Evolutionary conservation across 2,113 vertebrate species (phyloP), one percentile per base, ranked within the genome.

Genomic region (Pyrgilauda ruficollis): DNA sequence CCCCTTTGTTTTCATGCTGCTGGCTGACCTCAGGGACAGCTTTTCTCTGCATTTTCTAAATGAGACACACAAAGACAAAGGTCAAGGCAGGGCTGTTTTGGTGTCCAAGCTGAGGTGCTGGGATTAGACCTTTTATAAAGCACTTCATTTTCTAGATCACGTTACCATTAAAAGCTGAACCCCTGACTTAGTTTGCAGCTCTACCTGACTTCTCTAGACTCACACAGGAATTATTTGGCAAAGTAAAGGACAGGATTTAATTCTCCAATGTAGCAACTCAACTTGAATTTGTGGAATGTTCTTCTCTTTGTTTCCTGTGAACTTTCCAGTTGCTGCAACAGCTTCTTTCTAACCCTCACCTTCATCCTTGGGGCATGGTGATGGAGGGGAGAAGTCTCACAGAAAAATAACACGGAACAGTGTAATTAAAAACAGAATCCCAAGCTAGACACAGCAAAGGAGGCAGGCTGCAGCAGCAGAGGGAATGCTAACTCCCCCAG

Each of bases 161-260:
- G 0, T 91, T 91, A 87, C 89, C 77, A 89, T 68, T 72, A 87
- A 89, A 93, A 89, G 80, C 74, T 72, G 90, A 82, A 90, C 15
- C 74, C 56, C 53, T 92, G 87, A 91, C 87, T 95, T 68, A 95
- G 69, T 35, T 10, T 95, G 87, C 84, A 93, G 87, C 69, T 91
- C 87, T 46, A 73, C 58, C 20, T 8, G 33, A 64, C 66, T 93
- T 37, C 52, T 41, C 66, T 79, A 44, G 58, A 63, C 46, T 30
- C 47, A 53, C 61, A 63, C 0, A 89, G 70, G 66, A 94, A 93
- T 76, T 73, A 72, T 2, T 24, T 91, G 93, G 84, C 91, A 79
- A 87, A 77, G 72, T 9, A 84, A 83, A 89, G 75, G 91, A 66
- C 15, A 74, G 66, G 68, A 91, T 55, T 87, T 37, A 66, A 87